Evolutionary conservation across 64 coral and sea anemone genomes (phyloP).

Genomic region (Montipora cactus): DNA sequence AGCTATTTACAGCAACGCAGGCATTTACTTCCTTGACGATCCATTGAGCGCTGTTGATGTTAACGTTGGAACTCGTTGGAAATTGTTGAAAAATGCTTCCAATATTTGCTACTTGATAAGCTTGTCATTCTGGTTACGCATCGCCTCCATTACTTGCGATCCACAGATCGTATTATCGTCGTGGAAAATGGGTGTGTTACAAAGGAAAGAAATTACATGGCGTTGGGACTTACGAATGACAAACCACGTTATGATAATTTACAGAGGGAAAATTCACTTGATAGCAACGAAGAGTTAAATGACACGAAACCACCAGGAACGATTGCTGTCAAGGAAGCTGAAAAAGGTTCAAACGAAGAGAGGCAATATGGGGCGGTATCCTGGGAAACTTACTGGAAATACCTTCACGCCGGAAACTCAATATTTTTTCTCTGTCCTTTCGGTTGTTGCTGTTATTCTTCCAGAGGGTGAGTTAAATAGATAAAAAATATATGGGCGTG

Average conservation of each 20-base stretch:
- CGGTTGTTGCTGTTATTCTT: not conserved
- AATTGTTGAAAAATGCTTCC: not conserved
- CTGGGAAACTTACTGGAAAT: constrained; percentile 52
- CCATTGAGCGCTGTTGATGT: not conserved
- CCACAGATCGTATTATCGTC: not conserved
- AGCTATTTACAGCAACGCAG: not conserved
- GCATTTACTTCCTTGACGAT: not conserved
- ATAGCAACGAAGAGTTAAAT: not conserved
- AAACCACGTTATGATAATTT: not conserved
- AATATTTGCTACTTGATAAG: not conserved
- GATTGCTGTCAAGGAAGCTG: not conserved
- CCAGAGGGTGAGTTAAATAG: constrained; percentile 7
- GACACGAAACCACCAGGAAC: not conserved
- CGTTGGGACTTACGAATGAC: not conserved
- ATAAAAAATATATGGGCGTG: not conserved
- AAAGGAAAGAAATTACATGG: not conserved
- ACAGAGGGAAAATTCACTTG: not conserved
- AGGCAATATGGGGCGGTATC: not conserved
- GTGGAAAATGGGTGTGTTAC: not conserved
- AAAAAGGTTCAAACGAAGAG: not conserved
- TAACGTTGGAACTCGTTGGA: not conserved
- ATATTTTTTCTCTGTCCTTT: not conserved
- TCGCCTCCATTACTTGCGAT: not conserved
- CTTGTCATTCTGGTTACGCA: not conserved
- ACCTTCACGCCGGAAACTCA: constrained; percentile 11